Evolutionary conservation across 2,797 vertebrate species (phyloP).

Genomic region (Parauchenoglanis ngamensis): DNA sequence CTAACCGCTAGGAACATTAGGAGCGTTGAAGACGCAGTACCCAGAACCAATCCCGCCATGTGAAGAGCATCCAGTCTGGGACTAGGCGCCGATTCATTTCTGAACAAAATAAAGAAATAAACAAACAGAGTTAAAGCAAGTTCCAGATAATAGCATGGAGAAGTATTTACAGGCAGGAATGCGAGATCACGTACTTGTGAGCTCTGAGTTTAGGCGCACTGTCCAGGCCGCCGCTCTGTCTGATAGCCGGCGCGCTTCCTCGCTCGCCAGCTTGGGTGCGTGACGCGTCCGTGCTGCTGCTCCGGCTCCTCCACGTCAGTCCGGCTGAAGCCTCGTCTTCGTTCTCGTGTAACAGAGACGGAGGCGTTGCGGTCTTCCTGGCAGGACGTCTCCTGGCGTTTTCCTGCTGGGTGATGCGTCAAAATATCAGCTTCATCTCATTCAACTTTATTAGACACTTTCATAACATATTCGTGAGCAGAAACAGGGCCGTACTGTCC

Average conservation of each 20-base stretch:
- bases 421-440: not conserved
- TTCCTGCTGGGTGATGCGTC: slow-evolving; percentile 60
- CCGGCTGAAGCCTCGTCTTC: slow-evolving; percentile 51
- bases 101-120: slow-evolving; percentile 50
- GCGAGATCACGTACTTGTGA: not conserved
- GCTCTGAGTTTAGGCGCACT: not conserved
- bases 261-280: slow-evolving; percentile 3
- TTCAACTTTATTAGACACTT: not conserved
- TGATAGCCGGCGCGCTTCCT: slow-evolving; percentile 10
- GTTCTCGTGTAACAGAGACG: slow-evolving; percentile 48
- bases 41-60: slow-evolving; percentile 71
- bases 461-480: not conserved
- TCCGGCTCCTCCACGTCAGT: not conserved
- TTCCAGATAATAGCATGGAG: not conserved
- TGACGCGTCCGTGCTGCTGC: slow-evolving; percentile 1
- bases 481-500: not conserved
- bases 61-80: slow-evolving; percentile 58
- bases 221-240: not conserved
- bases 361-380: slow-evolving; percentile 54
- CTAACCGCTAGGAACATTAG: not conserved
- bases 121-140: slow-evolving; percentile 3
- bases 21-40: slow-evolving; percentile 57
- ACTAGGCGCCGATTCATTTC: slow-evolving; percentile 52
- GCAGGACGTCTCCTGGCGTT: slow-evolving; percentile 65
- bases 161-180: not conserved